These are phyloP conservation scores for Arrhamphus sclerolepis DNA, from an alignment of 2,797 vertebrate genomes.

Conservation along the genomic window DNA sequence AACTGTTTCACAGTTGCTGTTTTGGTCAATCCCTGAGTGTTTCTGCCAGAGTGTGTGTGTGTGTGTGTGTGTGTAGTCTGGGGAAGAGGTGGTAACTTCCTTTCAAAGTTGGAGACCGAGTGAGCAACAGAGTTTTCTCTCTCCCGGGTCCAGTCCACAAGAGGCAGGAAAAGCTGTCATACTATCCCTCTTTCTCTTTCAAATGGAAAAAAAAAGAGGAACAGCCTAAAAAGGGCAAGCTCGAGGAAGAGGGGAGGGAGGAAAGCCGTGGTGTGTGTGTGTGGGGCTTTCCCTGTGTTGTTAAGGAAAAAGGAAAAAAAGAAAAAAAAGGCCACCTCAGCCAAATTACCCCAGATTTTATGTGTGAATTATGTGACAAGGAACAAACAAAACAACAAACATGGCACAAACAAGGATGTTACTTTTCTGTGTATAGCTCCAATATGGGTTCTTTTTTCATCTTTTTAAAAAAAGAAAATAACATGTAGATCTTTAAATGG, in stretches of 20 bases:
- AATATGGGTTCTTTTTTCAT: neutral
- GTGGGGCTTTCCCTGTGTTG: slow-evolving; percentile 58
- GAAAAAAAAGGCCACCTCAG: slow-evolving; percentile 45
- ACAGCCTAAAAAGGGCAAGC: slow-evolving; percentile 84
- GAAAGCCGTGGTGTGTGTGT: slow-evolving; percentile 30
- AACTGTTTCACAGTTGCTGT: slow-evolving; percentile 56
- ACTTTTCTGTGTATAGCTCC: slow-evolving; percentile 1
- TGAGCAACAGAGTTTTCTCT: slow-evolving; percentile 73
- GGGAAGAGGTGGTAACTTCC: slow-evolving; percentile 80
- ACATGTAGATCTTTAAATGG: neutral
- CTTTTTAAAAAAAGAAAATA: no score
- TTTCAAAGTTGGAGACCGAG: slow-evolving; percentile 69
- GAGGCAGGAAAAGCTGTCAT: slow-evolving; percentile 79
- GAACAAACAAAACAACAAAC: slow-evolving; percentile 25
- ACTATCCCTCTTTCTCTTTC: slow-evolving; percentile 68
- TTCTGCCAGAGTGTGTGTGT: slow-evolving; percentile 12
- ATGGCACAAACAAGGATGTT: slow-evolving; percentile 19
- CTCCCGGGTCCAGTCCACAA: slow-evolving; percentile 62
- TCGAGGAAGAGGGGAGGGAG: slow-evolving; percentile 59
- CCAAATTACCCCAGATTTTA: slow-evolving; percentile 73
- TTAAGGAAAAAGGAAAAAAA: slow-evolving; percentile 68
- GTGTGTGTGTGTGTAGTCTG: slow-evolving; percentile 53
- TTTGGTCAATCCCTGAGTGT: slow-evolving; percentile 61
- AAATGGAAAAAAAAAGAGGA: slow-evolving; percentile 70
- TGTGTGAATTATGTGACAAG: slow-evolving; percentile 57